Percentiles rank a stretch among this genome's conserved stretches.
phyloP scores from a whole-genome alignment of 2,888 invertebrate species.

The Pterobdella sp. region DNA sequence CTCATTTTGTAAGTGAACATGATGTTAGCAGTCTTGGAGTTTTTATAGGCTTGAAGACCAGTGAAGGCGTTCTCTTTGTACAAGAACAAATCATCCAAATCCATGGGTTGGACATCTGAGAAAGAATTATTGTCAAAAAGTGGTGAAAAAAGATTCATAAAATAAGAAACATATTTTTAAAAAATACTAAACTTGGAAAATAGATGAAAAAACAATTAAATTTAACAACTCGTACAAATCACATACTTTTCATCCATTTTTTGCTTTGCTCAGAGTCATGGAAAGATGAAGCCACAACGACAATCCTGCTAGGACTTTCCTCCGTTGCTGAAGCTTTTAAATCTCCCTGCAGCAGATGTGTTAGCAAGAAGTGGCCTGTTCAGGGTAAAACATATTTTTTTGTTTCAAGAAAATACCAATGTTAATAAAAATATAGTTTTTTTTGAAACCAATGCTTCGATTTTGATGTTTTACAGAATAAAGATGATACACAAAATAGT shows the following conservation, averaged over 20 bases:
- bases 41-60: constrained; percentile 43
- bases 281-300: constrained; percentile 40
- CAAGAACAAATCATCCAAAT: constrained; percentile 43
- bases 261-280: constrained; percentile 39
- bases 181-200: not conserved
- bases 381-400: not conserved
- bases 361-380: constrained; percentile 43
- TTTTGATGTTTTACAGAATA: too few species aligned
- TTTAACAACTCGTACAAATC: too few species aligned
- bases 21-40: constrained; percentile 43
- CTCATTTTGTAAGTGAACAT: constrained; percentile 43
- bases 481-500: not conserved
- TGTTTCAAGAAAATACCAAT: not conserved
- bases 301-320: constrained; percentile 40
- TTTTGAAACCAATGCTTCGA: too few species aligned
- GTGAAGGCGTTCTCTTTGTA: constrained; percentile 40
- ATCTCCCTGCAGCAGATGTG: constrained; percentile 42
- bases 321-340: constrained; percentile 40
- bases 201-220: not conserved
- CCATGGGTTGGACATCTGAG: constrained; percentile 40
- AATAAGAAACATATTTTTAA: not conserved
- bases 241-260: constrained; percentile 38
- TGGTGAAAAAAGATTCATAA: not conserved
- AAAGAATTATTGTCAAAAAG: constrained; percentile 10
- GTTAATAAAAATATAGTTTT: too few species aligned